phyloP scores from a whole-genome alignment of 2,888 invertebrate genomes.

The Drosophila kambysellisi region DNA sequence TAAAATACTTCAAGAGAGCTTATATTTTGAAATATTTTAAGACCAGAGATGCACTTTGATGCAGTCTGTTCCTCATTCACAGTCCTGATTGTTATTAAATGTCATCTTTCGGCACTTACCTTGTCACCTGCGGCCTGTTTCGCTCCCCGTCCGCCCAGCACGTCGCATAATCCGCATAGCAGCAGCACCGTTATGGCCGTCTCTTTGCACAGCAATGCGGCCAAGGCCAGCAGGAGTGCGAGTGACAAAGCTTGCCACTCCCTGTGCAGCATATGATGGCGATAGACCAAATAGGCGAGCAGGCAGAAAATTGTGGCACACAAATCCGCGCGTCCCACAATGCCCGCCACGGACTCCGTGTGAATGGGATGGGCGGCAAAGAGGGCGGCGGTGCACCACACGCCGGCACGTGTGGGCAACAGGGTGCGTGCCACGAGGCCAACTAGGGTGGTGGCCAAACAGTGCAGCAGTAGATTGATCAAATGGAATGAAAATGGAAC shows the following conservation, averaged over 20 bases:
- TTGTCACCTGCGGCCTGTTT: slow-evolving; percentile 83
- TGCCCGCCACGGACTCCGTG: slow-evolving; percentile 97
- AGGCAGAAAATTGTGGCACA: slow-evolving; percentile 96
- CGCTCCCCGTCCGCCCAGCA: slow-evolving; percentile 86
- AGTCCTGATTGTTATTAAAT: background rate
- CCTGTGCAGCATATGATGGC: slow-evolving; percentile 87
- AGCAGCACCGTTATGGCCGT: slow-evolving; percentile 96
- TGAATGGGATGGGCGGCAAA: slow-evolving; percentile 98
- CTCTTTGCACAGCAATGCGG: slow-evolving; percentile 97
- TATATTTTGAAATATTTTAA: background rate
- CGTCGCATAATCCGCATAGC: slow-evolving; percentile 95
- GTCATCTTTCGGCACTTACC: slow-evolving; percentile 82
- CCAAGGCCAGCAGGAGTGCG: slow-evolving; percentile 89
- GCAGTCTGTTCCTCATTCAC: background rate
- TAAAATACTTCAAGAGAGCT: background rate
- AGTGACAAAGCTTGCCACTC: slow-evolving; percentile 85
- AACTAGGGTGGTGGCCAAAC: slow-evolving; percentile 92
- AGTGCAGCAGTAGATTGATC: slow-evolving; percentile 93
- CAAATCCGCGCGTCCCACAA: slow-evolving; percentile 97
- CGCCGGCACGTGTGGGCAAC: slow-evolving; percentile 88
- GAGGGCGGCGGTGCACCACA: slow-evolving; percentile 91
- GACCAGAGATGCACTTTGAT: background rate
- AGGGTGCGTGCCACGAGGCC: slow-evolving; percentile 91
- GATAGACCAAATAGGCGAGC: slow-evolving; percentile 89
- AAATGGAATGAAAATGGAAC: slow-evolving; percentile 92